Percentiles rank a stretch among this genome's conserved stretches.
Evolutionary conservation across 92 coral and sea anemone genomes (phyloP).

Genomic region (Nematostella vectensis): DNA sequence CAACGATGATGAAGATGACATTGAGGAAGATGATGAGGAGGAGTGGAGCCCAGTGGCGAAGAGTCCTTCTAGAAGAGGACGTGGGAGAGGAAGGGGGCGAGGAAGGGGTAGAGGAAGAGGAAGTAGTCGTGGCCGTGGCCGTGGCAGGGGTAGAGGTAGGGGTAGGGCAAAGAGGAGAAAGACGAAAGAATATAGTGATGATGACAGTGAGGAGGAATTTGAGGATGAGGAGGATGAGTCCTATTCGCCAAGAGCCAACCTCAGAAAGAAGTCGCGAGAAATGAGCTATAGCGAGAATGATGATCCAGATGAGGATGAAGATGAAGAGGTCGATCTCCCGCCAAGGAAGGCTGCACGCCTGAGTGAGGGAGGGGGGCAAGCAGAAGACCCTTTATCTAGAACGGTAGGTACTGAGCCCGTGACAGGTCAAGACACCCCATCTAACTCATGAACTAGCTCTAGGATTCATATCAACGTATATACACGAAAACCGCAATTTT

Average conservation of each 20-base stretch:
- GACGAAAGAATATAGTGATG: conserved; percentile 25
- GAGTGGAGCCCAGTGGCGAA: conserved; percentile 21
- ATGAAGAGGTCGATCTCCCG: not conserved
- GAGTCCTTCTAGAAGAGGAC: conserved; percentile 15
- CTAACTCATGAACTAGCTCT: too few relatives aligned
- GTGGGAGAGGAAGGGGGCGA: conserved; percentile 23
- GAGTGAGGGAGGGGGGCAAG: conserved; percentile 6
- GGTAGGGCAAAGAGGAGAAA: conserved; percentile 18
- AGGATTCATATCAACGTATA: too few relatives aligned
- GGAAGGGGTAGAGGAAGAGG: conserved; percentile 34
- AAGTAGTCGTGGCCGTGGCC: conserved; percentile 22
- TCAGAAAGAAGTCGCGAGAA: conserved; percentile 31
- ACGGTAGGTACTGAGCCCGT: conserved; percentile 9
- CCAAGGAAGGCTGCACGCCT: not conserved
- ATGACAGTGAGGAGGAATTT: conserved; percentile 37
- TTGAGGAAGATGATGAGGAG: conserved; percentile 29
- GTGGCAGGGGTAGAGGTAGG: conserved; percentile 35
- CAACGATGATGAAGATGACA: conserved; percentile 15
- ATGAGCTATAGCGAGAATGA: conserved; percentile 44
- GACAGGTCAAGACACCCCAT: too few relatives aligned
- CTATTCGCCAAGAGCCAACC: conserved; percentile 3
- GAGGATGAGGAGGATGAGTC: conserved; percentile 8
- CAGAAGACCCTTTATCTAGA: not conserved
- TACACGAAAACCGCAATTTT: too few relatives aligned
- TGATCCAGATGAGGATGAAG: conserved; percentile 4